Evolutionary conservation across 2,888 invertebrate genomes (phyloP), one percentile per base, ranked within the genome.

Genomic region (Ethmia dodecea): DNA sequence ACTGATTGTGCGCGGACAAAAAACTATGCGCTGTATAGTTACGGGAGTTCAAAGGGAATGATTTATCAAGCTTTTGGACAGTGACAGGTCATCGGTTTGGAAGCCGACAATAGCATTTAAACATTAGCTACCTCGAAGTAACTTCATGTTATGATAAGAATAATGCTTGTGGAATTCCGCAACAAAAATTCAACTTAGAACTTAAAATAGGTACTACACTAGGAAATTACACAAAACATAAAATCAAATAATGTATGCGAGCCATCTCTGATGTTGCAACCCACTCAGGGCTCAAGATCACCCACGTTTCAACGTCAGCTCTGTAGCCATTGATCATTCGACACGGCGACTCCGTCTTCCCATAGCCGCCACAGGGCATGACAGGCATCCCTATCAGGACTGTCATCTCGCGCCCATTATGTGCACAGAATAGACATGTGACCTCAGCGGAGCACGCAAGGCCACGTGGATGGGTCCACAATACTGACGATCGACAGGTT

Each of bases 361-460:
- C 39, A 28, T 37, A 38, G 38, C 39, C 29, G 28, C 41, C 43
- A 31, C 22, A 33, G 27, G 35, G 29, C 47, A 41, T 45, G 52
- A 40, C 48, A 49, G 46, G 40, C 34, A 35, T 28, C 46, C 54
- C 62, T 77, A 75, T 77, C 78, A 47, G 40, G 45, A 57, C 76
- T 78, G 78, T 79, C 80, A 80, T 80, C 77, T 72, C 52, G 45
- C 55, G 60, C 56, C 73, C 65, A 79, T 79, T 76, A 73, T 71
- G 64, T 56, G 50, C 52, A 47, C 49, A 52, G 64, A 56, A 69
- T 67, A 68, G 76, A 74, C 70, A 59, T 53, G 60, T 64, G 72
- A 62, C 75, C 79, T 75, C 67, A 13, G 28, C 62, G 55, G 55
- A 55, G 50, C 48, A 40, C 43, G 52, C 77, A 68, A 80, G 79